phyloP scores from a whole-genome alignment of 2,888 invertebrate genomes.

The Tuta absoluta region DNA sequence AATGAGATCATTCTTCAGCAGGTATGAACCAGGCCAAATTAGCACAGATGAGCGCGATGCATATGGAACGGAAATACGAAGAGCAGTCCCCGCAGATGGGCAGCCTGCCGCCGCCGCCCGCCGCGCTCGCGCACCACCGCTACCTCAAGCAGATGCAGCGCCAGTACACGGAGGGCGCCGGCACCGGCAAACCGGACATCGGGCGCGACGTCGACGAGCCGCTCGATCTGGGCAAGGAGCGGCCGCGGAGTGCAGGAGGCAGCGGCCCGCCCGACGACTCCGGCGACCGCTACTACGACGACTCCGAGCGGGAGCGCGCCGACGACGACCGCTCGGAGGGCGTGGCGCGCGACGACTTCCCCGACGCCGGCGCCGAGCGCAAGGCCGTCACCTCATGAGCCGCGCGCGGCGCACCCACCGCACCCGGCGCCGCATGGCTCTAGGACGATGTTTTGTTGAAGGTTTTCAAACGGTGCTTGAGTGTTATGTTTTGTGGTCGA shows the following conservation, averaged over 20 bases:
- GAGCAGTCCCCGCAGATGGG: constrained; percentile 81
- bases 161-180: constrained; percentile 79
- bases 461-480: constrained; percentile 75
- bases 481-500: constrained; percentile 76
- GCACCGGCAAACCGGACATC: constrained; percentile 75
- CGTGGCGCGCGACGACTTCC: constrained; percentile 60
- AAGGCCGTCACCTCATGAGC: constrained; percentile 69
- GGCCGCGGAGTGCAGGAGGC: constrained; percentile 67
- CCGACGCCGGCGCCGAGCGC: constrained; percentile 75
- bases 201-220: constrained; percentile 79
- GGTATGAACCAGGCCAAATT: constrained; percentile 90
- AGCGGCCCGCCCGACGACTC: constrained; percentile 61
- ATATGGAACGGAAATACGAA: constrained; percentile 78
- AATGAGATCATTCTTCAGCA: constrained; percentile 42
- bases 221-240: constrained; percentile 79
- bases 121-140: constrained; percentile 80
- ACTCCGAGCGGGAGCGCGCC: constrained; percentile 52
- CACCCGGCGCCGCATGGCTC: constrained; percentile 20
- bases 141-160: constrained; percentile 84
- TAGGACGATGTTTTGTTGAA: constrained; percentile 69
- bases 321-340: constrained; percentile 44
- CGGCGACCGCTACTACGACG: constrained; percentile 61
- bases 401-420: constrained; percentile 32
- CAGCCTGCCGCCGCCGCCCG: constrained; percentile 79
- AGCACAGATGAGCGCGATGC: constrained; percentile 86